Percentiles rank a stretch among this genome's conserved stretches.
These are phyloP conservation scores for Mythimna lalbum DNA, from an alignment of 2,888 invertebrate genomes.

Conservation along the genomic window DNA sequence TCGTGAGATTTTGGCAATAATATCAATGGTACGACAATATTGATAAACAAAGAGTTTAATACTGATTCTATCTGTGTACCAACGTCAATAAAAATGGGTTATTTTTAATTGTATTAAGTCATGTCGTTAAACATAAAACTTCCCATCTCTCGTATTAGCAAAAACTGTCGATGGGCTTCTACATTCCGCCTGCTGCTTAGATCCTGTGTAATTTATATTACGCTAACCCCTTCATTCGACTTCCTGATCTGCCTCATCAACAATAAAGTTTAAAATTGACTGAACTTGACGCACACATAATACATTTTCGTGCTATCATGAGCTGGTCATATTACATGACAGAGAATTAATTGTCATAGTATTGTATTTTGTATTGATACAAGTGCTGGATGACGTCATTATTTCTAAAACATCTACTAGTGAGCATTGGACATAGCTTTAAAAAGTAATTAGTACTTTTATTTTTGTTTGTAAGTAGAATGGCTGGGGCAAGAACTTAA, in stretches of 20 bases:
- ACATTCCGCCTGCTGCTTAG: constrained; percentile 77
- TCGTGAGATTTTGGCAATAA: neutral
- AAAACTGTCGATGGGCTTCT: constrained; percentile 78
- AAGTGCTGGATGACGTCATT: constrained; percentile 58
- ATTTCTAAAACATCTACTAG: constrained; percentile 36
- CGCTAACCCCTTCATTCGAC: constrained; percentile 38
- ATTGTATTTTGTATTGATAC: constrained; percentile 50
- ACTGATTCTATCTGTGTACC: neutral
- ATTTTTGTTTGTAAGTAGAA: constrained; percentile 17
- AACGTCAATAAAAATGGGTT: neutral
- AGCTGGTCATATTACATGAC: constrained; percentile 60
- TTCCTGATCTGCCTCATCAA: constrained; percentile 15
- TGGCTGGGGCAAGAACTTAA: constrained; percentile 10
- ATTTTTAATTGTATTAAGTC: neutral
- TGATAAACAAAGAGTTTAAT: neutral
- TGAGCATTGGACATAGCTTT: constrained; percentile 35
- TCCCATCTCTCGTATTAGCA: constrained; percentile 64
- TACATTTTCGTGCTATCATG: constrained; percentile 21
- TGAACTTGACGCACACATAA: constrained; percentile 15
- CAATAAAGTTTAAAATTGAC: constrained; percentile 39
- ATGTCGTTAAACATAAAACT: constrained; percentile 65
- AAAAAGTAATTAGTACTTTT: constrained; percentile 45
- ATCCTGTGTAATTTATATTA: constrained; percentile 76
- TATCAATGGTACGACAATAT: neutral
- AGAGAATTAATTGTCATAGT: constrained; percentile 63